phyloP scores from a whole-genome alignment of 2,888 invertebrate species.

The Colostygia pectinataria region DNA sequence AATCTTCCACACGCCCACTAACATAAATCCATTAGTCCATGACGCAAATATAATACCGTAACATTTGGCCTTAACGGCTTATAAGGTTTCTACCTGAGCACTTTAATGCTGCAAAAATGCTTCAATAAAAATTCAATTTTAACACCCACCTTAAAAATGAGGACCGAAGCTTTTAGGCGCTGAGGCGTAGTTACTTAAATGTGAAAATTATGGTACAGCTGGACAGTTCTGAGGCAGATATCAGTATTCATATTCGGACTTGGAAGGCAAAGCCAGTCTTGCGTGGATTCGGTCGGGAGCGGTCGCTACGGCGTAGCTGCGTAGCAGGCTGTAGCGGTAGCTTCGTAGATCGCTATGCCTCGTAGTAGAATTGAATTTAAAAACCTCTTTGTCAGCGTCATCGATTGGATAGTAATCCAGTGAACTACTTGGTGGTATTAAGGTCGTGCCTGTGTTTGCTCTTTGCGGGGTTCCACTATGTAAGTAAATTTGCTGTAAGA shows the following conservation, averaged over 20 bases:
- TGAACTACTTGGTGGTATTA: conserved; percentile 24
- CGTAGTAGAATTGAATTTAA: conserved; percentile 40
- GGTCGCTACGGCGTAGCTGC: conserved; percentile 62
- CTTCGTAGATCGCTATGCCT: conserved; percentile 34
- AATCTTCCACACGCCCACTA: conserved; percentile 4
- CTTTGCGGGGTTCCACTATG: conserved; percentile 3
- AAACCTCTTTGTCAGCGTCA: conserved; percentile 33
- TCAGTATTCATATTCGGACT: conserved; percentile 24
- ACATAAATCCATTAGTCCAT: conserved; percentile 35
- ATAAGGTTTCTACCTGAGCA: conserved; percentile 34
- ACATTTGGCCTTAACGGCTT: conserved; percentile 36
- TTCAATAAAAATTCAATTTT: conserved; percentile 35
- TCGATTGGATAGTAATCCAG: conserved; percentile 24
- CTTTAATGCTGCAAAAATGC: conserved; percentile 28
- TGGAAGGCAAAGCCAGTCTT: conserved; percentile 48
- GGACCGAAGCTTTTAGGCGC: conserved; percentile 34
- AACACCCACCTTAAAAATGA: conserved; percentile 14
- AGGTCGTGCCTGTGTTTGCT: conserved; percentile 19
- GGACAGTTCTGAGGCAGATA: conserved; percentile 25
- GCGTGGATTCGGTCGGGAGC: conserved; percentile 45
- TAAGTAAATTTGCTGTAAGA: conserved; percentile 10
- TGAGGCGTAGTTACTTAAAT: conserved; percentile 39
- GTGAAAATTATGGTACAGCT: conserved; percentile 40
- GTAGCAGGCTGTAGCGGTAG: conserved; percentile 31
- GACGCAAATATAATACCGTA: conserved; percentile 35